These are phyloP conservation scores for Cuniculus paca DNA, from an alignment of 2,797 vertebrate species.

Conservation along the genomic window DNA sequence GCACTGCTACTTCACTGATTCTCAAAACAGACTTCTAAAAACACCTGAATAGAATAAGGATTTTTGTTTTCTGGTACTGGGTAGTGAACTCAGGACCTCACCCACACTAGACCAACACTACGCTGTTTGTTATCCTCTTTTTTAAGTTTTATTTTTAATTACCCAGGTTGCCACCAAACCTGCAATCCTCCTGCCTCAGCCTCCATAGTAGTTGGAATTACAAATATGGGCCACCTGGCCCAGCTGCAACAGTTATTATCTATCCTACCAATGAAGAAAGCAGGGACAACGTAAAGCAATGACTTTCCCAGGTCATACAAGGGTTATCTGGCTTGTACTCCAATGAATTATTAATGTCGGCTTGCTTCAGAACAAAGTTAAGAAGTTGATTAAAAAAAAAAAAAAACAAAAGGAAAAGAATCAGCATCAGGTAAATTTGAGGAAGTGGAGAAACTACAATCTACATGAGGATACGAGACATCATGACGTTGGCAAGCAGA, in stretches of 20 bases:
- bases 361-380: background rate
- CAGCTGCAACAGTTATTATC: background rate
- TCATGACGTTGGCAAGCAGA: accelerated
- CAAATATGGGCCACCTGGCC: background rate
- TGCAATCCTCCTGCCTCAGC: background rate
- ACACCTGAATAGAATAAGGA: background rate
- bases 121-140: too few species aligned
- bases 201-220: background rate
- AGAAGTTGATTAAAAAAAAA: background rate
- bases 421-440: background rate
- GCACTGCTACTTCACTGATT: background rate
- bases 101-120: background rate
- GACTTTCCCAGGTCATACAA: background rate
- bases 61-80: background rate
- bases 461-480: background rate
- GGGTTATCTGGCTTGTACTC: background rate
- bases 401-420: background rate
- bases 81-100: background rate
- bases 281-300: background rate
- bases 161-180: background rate
- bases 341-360: background rate
- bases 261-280: background rate
- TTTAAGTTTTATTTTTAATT: too few species aligned
- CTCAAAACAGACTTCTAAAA: slow-evolving; percentile 37
- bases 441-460: background rate